A percentile compares a stretch with the other conserved stretches of the same genome.
phyloP scores from a whole-genome alignment of 2,113 vertebrate genomes.

The Leuciscus idus region DNA sequence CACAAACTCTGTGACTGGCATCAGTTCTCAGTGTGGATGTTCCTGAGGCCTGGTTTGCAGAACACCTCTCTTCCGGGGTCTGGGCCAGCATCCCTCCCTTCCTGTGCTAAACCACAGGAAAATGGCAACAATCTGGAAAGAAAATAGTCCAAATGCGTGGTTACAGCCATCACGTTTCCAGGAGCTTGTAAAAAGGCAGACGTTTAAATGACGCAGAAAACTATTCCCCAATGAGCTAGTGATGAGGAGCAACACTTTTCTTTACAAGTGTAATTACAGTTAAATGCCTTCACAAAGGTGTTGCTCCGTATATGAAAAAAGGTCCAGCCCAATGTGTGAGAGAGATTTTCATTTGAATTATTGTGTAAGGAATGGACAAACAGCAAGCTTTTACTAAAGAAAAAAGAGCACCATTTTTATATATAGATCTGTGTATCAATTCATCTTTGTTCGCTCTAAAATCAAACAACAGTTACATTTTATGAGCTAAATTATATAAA shows the following conservation, averaged over 20 bases:
- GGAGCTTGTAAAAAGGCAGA: slow-evolving; percentile 69
- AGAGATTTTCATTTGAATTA: slow-evolving; percentile 57
- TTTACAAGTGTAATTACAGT: slow-evolving; percentile 72
- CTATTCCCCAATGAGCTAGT: slow-evolving; percentile 69
- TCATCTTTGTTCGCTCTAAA: not conserved
- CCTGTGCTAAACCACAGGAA: slow-evolving; percentile 58
- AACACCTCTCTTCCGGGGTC: slow-evolving; percentile 63
- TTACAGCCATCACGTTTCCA: slow-evolving; percentile 65
- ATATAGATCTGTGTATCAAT: not conserved
- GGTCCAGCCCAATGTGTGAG: slow-evolving; percentile 64
- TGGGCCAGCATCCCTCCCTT: slow-evolving; percentile 59
- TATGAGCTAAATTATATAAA: not conserved
- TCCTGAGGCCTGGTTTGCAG: slow-evolving; percentile 50
- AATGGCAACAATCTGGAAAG: slow-evolving; percentile 63
- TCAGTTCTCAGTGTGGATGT: slow-evolving; percentile 35
- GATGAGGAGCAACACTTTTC: slow-evolving; percentile 67
- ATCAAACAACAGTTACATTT: not conserved
- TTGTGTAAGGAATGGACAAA: slow-evolving; percentile 52
- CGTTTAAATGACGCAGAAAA: slow-evolving; percentile 77
- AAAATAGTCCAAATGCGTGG: slow-evolving; percentile 58
- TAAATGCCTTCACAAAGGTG: slow-evolving; percentile 76
- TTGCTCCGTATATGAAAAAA: slow-evolving; percentile 63
- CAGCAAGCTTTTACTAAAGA: slow-evolving; percentile 30
- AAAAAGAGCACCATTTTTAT: slow-evolving; percentile 7
- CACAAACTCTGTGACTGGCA: slow-evolving; percentile 28